Percentiles rank a stretch among this genome's conserved stretches.
These are phyloP conservation scores for Garrulus glandarius DNA, from an alignment of 2,797 vertebrate genomes.

Conservation along the genomic window DNA sequence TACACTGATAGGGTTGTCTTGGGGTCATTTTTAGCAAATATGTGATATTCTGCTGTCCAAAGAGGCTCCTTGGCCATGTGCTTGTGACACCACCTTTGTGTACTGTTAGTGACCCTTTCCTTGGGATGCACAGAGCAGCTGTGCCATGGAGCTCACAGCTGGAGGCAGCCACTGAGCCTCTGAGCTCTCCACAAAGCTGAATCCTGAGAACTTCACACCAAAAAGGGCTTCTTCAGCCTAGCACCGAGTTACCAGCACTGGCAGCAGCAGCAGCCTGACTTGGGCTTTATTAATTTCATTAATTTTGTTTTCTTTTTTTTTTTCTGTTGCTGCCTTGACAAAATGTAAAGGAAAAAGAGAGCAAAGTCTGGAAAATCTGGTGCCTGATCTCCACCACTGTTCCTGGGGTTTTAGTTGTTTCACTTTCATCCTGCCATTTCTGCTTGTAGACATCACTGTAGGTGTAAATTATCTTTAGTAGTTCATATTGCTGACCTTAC, in stretches of 20 bases:
- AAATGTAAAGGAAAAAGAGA: not conserved
- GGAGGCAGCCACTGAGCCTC: not conserved
- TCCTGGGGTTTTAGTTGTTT: not conserved
- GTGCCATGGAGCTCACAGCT: not conserved
- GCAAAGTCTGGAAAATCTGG: not conserved
- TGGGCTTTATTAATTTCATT: not conserved
- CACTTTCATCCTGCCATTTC: not conserved
- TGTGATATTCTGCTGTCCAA: not conserved
- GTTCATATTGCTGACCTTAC: not conserved
- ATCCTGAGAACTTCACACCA: not conserved
- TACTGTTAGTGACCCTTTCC: not conserved
- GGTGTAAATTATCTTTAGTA: not conserved
- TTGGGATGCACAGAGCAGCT: not conserved
- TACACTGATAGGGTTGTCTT: not conserved
- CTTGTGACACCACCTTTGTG: not conserved
- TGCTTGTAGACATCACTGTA: not conserved
- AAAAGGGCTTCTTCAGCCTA: not conserved
- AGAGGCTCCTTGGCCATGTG: not conserved
- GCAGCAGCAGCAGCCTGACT: not conserved
- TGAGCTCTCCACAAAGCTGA: not conserved
- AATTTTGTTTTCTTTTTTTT: not conserved
- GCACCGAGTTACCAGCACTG: not conserved
- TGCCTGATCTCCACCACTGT: not conserved
- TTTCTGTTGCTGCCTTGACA: not conserved
- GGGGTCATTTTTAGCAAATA: not conserved